phyloP scores from a whole-genome alignment of 2,888 invertebrate species.

The Buathra laborator region DNA sequence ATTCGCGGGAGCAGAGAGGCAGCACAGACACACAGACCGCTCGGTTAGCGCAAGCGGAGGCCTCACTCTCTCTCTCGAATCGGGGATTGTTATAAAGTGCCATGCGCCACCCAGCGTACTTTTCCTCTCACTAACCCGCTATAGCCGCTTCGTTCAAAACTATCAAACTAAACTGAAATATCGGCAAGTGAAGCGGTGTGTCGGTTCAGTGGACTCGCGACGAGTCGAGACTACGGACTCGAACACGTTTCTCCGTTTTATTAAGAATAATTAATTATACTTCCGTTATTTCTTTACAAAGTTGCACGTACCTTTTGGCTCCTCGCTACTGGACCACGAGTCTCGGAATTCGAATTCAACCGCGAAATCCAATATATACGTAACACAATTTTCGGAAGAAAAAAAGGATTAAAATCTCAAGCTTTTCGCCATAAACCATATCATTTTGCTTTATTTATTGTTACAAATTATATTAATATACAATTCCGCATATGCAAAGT shows the following conservation, averaged over 20 bases:
- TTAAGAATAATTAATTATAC: not conserved
- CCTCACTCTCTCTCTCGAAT: slow-evolving; percentile 34
- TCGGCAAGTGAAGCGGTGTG: not conserved
- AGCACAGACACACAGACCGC: slow-evolving; percentile 65
- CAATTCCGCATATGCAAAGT: slow-evolving; percentile 50
- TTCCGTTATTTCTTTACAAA: not conserved
- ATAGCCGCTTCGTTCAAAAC: slow-evolving; percentile 44
- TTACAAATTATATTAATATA: slow-evolving; percentile 52
- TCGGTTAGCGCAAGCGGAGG: slow-evolving; percentile 44
- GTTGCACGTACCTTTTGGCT: not conserved
- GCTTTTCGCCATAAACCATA: slow-evolving; percentile 1
- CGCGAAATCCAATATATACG: not conserved
- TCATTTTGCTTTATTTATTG: slow-evolving; percentile 52
- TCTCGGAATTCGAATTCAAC: not conserved
- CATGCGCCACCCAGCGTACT: slow-evolving; percentile 60
- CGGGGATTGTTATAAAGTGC: slow-evolving; percentile 50
- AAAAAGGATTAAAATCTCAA: not conserved
- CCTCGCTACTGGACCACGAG: not conserved
- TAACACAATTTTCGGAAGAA: not conserved
- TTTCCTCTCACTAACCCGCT: slow-evolving; percentile 32
- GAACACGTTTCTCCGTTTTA: not conserved
- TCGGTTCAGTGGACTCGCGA: not conserved
- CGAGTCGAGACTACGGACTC: not conserved
- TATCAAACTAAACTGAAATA: not conserved
- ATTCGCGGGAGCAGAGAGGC: slow-evolving; percentile 66